Conservation (phyloP, 53 echinoderm and acorn worm species). For the Hippasteria phrygiana region DNA sequence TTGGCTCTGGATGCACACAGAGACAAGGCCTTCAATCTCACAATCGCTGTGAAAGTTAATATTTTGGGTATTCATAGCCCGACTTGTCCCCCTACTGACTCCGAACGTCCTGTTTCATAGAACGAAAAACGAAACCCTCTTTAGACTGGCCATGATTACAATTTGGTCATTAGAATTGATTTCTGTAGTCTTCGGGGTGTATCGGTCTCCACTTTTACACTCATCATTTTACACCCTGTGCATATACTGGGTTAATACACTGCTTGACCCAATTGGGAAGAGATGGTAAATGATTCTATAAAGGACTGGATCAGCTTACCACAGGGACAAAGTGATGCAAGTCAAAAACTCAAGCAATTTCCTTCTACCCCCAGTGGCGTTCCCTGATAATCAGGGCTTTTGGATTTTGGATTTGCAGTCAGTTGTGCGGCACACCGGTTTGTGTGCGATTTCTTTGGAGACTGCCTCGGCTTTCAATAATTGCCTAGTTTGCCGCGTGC, state of each 20-base stretch:
- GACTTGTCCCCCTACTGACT: not conserved
- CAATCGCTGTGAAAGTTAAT: conserved; percentile 37
- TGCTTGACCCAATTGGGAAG: conserved; percentile 26
- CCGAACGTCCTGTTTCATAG: not conserved
- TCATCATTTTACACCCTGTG: not conserved
- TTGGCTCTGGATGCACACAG: not conserved
- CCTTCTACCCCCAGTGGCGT: conserved; percentile 29
- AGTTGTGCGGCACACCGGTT: not conserved
- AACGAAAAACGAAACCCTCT: conserved; percentile 1
- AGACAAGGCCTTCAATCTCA: not conserved
- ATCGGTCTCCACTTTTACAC: not conserved
- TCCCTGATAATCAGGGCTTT: conserved; percentile 35
- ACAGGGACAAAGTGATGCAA: conserved; percentile 21
- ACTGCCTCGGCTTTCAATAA: conserved; percentile 23
- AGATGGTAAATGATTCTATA: conserved; percentile 13
- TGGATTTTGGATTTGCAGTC: conserved; percentile 28
- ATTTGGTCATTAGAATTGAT: conserved; percentile 40
- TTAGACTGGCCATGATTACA: conserved; percentile 3
- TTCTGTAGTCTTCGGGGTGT: conserved; percentile 12
- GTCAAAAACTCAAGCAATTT: conserved; percentile 55
- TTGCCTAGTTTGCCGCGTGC: conserved; percentile 49
- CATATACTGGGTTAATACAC: conserved; percentile 45
- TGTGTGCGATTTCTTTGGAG: conserved; percentile 44
- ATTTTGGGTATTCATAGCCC: conserved; percentile 36
- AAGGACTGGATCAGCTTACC: conserved; percentile 33